Percentiles rank a stretch among this genome's conserved stretches.
Conservation (phyloP, 2,888 invertebrate species). For the Gnatocerus cornutus region DNA sequence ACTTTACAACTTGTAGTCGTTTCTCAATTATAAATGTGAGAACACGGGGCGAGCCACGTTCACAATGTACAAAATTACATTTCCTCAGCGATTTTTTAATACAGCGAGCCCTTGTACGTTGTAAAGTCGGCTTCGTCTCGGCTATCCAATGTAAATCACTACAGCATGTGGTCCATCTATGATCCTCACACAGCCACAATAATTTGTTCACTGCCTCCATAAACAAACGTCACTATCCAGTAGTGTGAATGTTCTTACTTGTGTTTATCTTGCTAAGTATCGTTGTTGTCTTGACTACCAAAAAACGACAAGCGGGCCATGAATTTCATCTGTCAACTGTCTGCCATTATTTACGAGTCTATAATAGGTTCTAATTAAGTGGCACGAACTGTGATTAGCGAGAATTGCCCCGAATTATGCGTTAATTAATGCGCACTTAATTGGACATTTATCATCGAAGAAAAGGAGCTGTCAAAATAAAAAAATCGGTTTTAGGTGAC, state of each 20-base stretch:
- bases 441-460: background rate
- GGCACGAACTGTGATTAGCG: conserved; percentile 22
- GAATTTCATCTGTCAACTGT: too few relatives aligned
- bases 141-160: conserved; percentile 66
- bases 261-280: conserved; percentile 55
- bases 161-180: conserved; percentile 68
- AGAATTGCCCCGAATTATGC: conserved; percentile 1
- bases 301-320: too few relatives aligned
- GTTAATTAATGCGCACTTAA: conserved; percentile 20
- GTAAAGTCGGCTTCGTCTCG: conserved; percentile 53
- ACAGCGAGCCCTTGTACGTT: conserved; percentile 8
- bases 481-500: too few relatives aligned
- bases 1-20: conserved; percentile 68
- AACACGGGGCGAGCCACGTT: conserved; percentile 62
- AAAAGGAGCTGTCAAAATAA: conserved; percentile 1
- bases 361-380: conserved; percentile 12
- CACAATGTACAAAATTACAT: conserved; percentile 52
- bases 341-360: too few relatives aligned
- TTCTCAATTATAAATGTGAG: conserved; percentile 68
- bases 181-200: conserved; percentile 64
- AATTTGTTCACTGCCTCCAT: conserved; percentile 65
- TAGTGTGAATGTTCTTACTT: conserved; percentile 65
- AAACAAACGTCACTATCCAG: conserved; percentile 67
- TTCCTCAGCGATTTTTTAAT: background rate
- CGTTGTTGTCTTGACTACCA: conserved; percentile 30